Evolutionary conservation across 2,113 vertebrate species (phyloP).

Genomic region (Platysteira castanea): DNA sequence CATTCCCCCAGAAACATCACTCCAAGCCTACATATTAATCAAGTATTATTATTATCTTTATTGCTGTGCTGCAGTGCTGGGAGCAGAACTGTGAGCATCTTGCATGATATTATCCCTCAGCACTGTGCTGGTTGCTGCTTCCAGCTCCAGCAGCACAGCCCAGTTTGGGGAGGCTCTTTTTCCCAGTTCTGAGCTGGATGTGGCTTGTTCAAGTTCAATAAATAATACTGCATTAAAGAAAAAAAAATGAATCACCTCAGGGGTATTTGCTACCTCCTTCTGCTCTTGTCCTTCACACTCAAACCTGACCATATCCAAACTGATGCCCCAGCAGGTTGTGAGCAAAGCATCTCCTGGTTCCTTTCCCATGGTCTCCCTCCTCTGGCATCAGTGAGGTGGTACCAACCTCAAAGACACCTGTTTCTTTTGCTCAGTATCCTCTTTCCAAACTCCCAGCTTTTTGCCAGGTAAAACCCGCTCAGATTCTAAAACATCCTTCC

Average conservation of each 20-base stretch:
- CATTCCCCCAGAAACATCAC: background rate
- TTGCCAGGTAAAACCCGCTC: background rate
- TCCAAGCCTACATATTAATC: background rate
- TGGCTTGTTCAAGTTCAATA: background rate
- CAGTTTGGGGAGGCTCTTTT: background rate
- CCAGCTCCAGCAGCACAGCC: background rate
- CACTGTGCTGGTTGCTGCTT: background rate
- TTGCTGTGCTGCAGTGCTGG: background rate
- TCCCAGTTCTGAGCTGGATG: background rate
- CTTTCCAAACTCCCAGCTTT: background rate
- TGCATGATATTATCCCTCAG: too few species aligned
- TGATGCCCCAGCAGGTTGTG: background rate
- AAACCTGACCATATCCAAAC: background rate
- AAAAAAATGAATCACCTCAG: background rate
- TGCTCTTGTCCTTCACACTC: background rate
- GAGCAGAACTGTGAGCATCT: background rate
- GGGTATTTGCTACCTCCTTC: background rate
- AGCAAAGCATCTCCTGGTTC: background rate
- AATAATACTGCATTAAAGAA: rapidly evolving
- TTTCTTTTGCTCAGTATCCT: background rate
- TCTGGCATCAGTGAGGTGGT: background rate
- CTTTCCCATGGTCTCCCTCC: background rate
- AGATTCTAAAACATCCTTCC: background rate
- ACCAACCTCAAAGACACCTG: background rate
- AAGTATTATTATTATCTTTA: rapidly evolving